Conservation (phyloP, 2,888 invertebrate species). For the Lymantria dispar region DNA sequence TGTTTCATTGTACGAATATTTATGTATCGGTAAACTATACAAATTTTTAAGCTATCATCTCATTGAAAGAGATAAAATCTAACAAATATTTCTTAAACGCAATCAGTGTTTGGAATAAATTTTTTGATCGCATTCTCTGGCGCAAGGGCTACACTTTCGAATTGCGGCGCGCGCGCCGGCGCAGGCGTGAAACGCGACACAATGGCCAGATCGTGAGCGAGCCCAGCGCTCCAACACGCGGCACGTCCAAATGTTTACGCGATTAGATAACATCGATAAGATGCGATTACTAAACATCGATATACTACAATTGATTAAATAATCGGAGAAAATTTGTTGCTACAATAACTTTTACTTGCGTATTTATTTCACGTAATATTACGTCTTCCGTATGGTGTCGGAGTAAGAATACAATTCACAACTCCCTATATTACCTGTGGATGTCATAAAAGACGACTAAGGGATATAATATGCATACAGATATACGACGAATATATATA, state of each 20-base stretch:
- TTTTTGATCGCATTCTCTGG: conserved; percentile 52
- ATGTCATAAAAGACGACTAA: no score
- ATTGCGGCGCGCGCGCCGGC: conserved; percentile 35
- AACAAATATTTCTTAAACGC: conserved; percentile 42
- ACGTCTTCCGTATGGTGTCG: no score
- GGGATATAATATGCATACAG: no score
- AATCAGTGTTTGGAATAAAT: conserved; percentile 44
- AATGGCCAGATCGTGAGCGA: conserved; percentile 58
- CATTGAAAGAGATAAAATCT: conserved; percentile 20
- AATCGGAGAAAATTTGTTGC: conserved; percentile 32
- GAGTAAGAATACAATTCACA: no score
- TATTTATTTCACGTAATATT: not conserved
- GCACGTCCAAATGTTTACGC: conserved; percentile 72
- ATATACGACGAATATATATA: no score
- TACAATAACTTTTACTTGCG: not conserved
- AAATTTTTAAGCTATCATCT: conserved; percentile 6
- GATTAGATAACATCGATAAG: conserved; percentile 58
- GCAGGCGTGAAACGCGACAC: conserved; percentile 65
- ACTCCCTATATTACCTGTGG: no score
- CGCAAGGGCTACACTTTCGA: conserved; percentile 49
- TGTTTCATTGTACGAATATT: not conserved
- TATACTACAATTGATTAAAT: conserved; percentile 43
- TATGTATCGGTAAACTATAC: not conserved
- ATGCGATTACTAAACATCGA: conserved; percentile 48
- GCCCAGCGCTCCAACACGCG: conserved; percentile 37